Evolutionary conservation across 1,140 invertebrate genomes (phyloP).

Genomic region (Microplitis mediator): DNA sequence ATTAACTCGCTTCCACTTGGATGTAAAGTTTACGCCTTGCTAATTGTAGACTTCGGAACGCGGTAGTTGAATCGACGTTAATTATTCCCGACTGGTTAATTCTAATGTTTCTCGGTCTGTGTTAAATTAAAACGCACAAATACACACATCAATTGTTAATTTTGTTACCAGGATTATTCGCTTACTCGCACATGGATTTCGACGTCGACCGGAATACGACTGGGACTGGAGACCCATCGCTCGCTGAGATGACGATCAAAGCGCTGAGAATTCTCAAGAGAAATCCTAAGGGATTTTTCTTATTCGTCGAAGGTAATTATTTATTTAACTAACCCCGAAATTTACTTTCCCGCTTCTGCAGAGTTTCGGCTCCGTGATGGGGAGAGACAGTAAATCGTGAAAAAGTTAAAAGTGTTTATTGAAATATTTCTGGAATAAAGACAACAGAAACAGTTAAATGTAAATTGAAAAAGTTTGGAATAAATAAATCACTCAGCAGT

Average conservation of each 20-base stretch:
- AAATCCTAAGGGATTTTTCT: slow-evolving; percentile 82
- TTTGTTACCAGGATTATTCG: slow-evolving; percentile 61
- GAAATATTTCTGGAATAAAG: neutral
- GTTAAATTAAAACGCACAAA: slow-evolving; percentile 3
- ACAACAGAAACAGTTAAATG: slow-evolving; percentile 10
- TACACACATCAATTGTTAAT: neutral
- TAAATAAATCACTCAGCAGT: slow-evolving; percentile 9
- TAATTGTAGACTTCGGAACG: neutral
- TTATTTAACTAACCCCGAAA: slow-evolving; percentile 3
- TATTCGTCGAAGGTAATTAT: slow-evolving; percentile 86
- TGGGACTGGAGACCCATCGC: slow-evolving; percentile 72
- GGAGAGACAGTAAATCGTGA: too few species aligned
- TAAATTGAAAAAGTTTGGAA: slow-evolving; percentile 26
- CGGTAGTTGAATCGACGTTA: neutral
- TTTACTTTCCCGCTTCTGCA: neutral
- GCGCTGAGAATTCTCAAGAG: slow-evolving; percentile 80
- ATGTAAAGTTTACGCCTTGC: neutral
- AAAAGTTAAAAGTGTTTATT: neutral
- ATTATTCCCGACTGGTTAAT: neutral
- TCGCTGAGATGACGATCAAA: slow-evolving; percentile 82
- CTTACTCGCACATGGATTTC: slow-evolving; percentile 66
- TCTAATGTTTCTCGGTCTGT: neutral
- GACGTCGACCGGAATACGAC: slow-evolving; percentile 65
- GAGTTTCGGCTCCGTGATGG: too few species aligned
- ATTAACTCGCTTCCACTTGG: neutral